These are phyloP conservation scores for Thunnus thynnus DNA, from an alignment of 2,113 vertebrate genomes.

Conservation along the genomic window DNA sequence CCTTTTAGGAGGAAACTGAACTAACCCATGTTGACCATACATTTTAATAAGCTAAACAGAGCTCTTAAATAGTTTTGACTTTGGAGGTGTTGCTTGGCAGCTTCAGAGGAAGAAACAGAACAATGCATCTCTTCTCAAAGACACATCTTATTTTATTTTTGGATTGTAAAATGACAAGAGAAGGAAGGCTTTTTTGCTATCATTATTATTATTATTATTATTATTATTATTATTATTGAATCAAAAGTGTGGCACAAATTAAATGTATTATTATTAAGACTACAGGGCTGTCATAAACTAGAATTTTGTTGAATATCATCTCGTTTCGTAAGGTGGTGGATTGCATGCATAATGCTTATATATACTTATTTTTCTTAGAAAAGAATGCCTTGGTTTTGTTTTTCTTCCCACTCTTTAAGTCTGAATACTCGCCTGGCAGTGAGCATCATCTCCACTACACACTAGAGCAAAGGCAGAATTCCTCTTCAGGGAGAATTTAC, in stretches of 20 bases:
- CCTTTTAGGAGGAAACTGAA: neutral
- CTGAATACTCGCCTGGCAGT: neutral
- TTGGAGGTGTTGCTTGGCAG: conserved; percentile 4
- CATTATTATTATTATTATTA: too few relatives aligned
- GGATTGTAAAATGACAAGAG: neutral
- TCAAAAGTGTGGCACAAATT: too few relatives aligned
- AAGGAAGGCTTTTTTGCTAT: too few relatives aligned
- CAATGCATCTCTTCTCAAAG: neutral
- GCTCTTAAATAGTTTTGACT: neutral
- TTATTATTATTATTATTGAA: too few relatives aligned
- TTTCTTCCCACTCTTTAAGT: neutral
- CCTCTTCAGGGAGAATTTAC: conserved; percentile 8
- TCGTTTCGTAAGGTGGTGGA: neutral
- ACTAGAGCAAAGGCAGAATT: neutral
- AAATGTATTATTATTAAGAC: too few relatives aligned
- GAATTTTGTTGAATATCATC: neutral
- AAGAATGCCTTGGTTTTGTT: neutral
- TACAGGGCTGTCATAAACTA: neutral
- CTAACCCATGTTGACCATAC: neutral
- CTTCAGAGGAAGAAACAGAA: neutral
- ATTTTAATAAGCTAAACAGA: neutral
- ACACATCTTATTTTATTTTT: neutral
- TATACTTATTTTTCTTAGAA: neutral
- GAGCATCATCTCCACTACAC: neutral
- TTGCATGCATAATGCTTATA: too few relatives aligned